Conservation (phyloP, 1,140 invertebrate genomes). For the Neotoxoptera formosana region DNA sequence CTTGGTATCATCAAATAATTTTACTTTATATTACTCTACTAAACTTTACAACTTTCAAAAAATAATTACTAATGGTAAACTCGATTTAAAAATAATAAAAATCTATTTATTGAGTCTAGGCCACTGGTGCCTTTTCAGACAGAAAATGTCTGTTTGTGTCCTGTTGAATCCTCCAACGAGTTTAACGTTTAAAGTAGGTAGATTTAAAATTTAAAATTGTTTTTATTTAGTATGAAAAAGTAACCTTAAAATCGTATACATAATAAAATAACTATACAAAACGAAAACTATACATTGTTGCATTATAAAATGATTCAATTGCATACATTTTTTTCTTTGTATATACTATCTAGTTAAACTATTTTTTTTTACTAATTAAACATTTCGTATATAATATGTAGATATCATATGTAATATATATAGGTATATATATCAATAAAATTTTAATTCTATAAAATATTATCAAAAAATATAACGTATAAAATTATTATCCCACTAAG, state of each 20-base stretch:
- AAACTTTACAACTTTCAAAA: neutral
- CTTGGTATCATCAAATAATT: neutral
- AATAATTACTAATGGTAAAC: neutral
- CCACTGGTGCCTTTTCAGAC: neutral
- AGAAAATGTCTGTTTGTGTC: neutral
- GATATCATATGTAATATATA: neutral
- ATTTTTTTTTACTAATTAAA: neutral
- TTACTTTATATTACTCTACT: neutral
- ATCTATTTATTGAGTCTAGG: neutral
- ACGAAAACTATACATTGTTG: too few species aligned
- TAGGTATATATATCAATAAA: neutral
- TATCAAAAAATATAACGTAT: neutral
- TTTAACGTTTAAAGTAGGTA: neutral
- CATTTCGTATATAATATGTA: neutral
- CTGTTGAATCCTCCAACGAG: neutral
- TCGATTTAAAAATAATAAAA: neutral
- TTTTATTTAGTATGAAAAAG: neutral
- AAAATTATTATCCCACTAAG: neutral
- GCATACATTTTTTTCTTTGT: neutral
- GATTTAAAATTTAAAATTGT: neutral
- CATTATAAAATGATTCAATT: neutral
- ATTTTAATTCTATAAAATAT: neutral
- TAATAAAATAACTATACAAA: conserved; percentile 18
- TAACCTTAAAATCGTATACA: neutral
- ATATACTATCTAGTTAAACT: neutral